Evolutionary conservation across 2,888 invertebrate species (phyloP).

Genomic region (Rhagonycha lutea): DNA sequence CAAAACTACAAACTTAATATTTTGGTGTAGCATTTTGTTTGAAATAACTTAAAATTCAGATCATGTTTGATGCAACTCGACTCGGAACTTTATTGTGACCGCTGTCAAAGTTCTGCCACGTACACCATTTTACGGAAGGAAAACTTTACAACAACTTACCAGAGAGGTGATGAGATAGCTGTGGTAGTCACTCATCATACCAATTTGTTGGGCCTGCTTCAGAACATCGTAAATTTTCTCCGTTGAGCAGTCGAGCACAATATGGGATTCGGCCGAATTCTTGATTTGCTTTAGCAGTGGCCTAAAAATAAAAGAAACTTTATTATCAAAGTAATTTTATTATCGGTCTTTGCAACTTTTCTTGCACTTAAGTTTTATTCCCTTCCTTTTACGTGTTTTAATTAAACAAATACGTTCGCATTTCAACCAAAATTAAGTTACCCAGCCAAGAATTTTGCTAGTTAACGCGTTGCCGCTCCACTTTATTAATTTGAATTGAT

Average conservation of each 20-base stretch:
- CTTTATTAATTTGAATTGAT: neutral
- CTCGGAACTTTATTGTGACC: constrained; percentile 9
- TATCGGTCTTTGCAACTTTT: constrained; percentile 9
- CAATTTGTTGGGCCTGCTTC: constrained; percentile 93
- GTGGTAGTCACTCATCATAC: constrained; percentile 96
- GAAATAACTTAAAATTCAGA: constrained; percentile 2
- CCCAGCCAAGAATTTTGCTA: neutral
- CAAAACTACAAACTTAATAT: neutral
- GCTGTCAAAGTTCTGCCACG: constrained; percentile 5
- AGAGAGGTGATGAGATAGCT: constrained; percentile 91
- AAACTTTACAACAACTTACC: constrained; percentile 58
- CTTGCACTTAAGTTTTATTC: constrained; percentile 14
- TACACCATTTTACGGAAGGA: constrained; percentile 7
- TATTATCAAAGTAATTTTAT: constrained; percentile 18
- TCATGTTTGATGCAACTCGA: constrained; percentile 7
- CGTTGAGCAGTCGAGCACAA: constrained; percentile 87
- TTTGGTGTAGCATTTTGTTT: neutral
- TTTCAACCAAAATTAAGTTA: neutral
- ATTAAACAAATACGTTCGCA: constrained; percentile 7
- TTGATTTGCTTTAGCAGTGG: constrained; percentile 89
- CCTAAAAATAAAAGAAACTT: constrained; percentile 54
- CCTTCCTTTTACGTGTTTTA: constrained; percentile 3
- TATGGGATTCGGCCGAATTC: constrained; percentile 88
- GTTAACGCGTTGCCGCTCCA: neutral
- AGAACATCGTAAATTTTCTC: constrained; percentile 84